phyloP scores from a whole-genome alignment of 2,797 vertebrate species.

The Schizothorax lantsangensis region DNA sequence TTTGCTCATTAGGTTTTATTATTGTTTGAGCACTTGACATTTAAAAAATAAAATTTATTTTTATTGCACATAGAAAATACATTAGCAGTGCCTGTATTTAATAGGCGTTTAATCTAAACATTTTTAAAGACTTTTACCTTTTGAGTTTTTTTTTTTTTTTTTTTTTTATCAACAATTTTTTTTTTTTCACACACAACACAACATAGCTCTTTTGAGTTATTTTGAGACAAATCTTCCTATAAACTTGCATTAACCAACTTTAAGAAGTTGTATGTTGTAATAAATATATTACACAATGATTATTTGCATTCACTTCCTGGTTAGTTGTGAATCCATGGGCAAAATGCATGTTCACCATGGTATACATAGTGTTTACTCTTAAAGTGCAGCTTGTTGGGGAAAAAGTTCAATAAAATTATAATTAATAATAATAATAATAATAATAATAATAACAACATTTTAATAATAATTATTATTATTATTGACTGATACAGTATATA shows the following conservation, averaged over 20 bases:
- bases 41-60: not conserved
- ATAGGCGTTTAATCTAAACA: not conserved
- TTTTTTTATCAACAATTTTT: too few relatives aligned
- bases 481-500: not conserved
- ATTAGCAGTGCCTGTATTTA: not conserved
- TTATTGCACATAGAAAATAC: not conserved
- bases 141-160: too few relatives aligned
- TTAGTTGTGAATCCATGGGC: too few relatives aligned
- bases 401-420: too few relatives aligned
- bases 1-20: not conserved
- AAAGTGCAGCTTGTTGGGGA: too few relatives aligned
- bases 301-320: not conserved
- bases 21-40: not conserved
- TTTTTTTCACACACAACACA: too few relatives aligned
- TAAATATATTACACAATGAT: not conserved
- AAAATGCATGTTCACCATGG: not conserved
- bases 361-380: too few relatives aligned
- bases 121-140: not conserved
- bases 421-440: too few relatives aligned
- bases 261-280: not conserved
- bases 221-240: not conserved
- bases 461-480: too few relatives aligned
- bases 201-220: not conserved
- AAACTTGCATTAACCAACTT: not conserved
- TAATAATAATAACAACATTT: too few relatives aligned